A percentile compares a stretch with the other conserved stretches of the same genome.
Conservation (phyloP, 2,113 vertebrate genomes). For the Pedetes capensis region DNA sequence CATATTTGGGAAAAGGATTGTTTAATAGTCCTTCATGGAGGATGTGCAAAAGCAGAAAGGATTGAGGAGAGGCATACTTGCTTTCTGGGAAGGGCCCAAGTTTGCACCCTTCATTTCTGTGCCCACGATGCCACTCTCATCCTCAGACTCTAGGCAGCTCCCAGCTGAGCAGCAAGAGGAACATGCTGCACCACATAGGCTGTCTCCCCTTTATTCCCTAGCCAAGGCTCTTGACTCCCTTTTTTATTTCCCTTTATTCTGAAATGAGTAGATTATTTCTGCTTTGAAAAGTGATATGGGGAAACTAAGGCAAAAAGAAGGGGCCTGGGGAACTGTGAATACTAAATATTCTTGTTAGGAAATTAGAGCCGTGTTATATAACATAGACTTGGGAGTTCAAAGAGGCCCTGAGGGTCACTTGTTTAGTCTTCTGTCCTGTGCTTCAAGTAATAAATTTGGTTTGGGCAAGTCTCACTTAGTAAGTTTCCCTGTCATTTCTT, state of each 20-base stretch:
- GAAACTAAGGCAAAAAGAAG: slow-evolving; percentile 38
- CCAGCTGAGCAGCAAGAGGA: not conserved
- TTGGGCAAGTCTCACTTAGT: slow-evolving; percentile 77
- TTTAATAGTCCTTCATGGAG: not conserved
- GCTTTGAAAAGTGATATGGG: not conserved
- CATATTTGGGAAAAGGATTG: not conserved
- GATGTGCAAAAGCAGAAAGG: not conserved
- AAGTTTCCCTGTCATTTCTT: slow-evolving; percentile 79
- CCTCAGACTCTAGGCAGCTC: not conserved
- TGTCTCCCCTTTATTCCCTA: not conserved
- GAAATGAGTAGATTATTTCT: not conserved
- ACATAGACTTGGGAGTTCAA: not conserved
- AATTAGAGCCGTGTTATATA: not conserved
- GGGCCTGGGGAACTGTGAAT: not conserved
- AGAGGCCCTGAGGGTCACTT: slow-evolving; percentile 45
- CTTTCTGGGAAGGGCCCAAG: not conserved
- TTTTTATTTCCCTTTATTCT: not conserved
- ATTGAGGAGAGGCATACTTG: not conserved
- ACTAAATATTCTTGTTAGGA: slow-evolving; percentile 36
- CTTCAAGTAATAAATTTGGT: slow-evolving; percentile 68
- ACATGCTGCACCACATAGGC: not conserved
- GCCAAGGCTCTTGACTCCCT: not conserved
- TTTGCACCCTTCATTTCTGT: not conserved
- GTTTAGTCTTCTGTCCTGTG: slow-evolving; percentile 60
- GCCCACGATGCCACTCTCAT: not conserved